Conservation (phyloP, 2,888 invertebrate genomes). For the Coecobrya sp. region DNA sequence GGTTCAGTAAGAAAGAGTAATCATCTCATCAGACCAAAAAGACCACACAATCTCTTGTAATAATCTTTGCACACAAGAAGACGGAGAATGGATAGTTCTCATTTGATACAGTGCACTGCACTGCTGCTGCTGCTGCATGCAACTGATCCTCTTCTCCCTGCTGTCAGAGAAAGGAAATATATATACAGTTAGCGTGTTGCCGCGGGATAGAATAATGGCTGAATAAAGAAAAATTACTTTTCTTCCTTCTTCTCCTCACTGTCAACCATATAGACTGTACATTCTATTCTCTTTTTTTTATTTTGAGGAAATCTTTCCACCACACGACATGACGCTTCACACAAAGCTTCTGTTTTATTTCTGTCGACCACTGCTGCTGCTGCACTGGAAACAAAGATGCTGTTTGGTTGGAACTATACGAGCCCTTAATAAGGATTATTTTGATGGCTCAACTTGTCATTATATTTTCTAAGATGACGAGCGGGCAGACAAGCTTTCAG, state of each 20-base stretch:
- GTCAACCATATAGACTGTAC: conserved; percentile 8
- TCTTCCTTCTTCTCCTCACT: conserved; percentile 27
- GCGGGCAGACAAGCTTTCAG: conserved; percentile 1
- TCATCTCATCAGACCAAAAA: conserved; percentile 60
- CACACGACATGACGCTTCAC: background rate
- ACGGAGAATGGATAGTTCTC: conserved; percentile 41
- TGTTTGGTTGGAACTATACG: background rate
- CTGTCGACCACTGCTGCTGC: background rate
- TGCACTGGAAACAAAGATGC: conserved; percentile 18
- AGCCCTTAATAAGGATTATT: conserved; percentile 72
- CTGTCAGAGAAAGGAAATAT: background rate
- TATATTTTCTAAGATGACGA: conserved; percentile 36
- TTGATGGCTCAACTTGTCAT: conserved; percentile 69
- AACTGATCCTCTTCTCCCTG: conserved; percentile 44
- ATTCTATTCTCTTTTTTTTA: background rate
- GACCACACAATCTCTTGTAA: conserved; percentile 55
- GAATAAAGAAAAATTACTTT: conserved; percentile 33
- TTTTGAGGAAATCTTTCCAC: background rate
- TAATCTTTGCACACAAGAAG: conserved; percentile 22
- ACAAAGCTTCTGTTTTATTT: conserved; percentile 34
- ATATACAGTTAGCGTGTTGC: background rate
- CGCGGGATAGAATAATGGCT: background rate
- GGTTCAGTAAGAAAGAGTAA: conserved; percentile 54
- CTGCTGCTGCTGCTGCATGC: background rate
- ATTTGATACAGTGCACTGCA: background rate